A percentile compares a stretch with the other conserved stretches of the same genome.
Conservation (phyloP, 2,113 vertebrate species). For the Megaceryle torquata region DNA sequence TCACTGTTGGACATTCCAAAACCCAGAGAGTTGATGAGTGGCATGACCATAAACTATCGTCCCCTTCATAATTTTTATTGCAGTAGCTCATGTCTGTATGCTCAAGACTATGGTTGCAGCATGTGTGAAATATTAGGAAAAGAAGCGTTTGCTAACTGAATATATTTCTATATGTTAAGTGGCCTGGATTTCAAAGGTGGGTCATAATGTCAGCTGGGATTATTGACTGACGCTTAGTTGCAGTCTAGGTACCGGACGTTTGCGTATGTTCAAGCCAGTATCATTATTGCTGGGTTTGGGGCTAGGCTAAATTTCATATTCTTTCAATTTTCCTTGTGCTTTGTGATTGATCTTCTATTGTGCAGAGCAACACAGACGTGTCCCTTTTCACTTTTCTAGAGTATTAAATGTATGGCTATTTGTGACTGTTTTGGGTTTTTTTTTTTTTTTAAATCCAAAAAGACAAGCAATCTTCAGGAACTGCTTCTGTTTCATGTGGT, state of each 20-base stretch:
- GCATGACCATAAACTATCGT: not conserved
- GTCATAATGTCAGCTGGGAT: not conserved
- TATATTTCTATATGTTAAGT: not conserved
- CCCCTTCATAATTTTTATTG: not conserved
- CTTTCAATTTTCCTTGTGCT: not conserved
- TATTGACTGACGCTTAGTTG: not conserved
- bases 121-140: not conserved
- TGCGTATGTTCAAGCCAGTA: not conserved
- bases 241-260: not conserved
- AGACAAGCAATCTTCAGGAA: not conserved
- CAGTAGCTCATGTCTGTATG: not conserved
- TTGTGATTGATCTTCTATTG: not conserved
- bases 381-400: not conserved
- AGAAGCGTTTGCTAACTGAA: not conserved
- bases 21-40: not conserved
- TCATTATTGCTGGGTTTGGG: not conserved
- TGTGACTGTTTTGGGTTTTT: not conserved
- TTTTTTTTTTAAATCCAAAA: not conserved
- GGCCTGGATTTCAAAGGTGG: not conserved
- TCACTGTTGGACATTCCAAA: not conserved
- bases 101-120: not conserved
- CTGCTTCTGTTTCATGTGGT: not conserved
- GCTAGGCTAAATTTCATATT: not conserved
- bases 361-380: not conserved
- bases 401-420: not conserved